These are phyloP conservation scores for Drosophila elegans DNA, from an alignment of 1,140 invertebrate genomes.

Conservation along the genomic window DNA sequence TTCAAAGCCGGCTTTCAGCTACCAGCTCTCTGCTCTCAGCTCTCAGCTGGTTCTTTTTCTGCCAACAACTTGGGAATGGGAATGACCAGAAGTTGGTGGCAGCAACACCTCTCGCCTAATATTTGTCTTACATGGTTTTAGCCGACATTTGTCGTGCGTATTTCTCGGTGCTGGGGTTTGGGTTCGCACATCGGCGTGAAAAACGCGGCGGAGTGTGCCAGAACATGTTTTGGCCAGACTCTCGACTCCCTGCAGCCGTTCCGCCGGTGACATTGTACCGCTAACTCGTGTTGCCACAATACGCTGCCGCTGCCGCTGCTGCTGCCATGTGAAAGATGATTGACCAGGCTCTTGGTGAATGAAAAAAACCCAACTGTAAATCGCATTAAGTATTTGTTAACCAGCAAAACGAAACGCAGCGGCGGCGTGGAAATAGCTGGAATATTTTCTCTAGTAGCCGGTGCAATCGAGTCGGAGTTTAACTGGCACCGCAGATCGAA, in stretches of 20 bases:
- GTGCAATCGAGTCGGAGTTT: slow-evolving; percentile 33
- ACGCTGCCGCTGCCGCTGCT: slow-evolving; percentile 30
- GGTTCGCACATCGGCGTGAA: slow-evolving; percentile 46
- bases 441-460: slow-evolving; percentile 52
- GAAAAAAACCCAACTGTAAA: slow-evolving; percentile 60
- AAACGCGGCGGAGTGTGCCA: slow-evolving; percentile 49
- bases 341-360: slow-evolving; percentile 41
- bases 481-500: slow-evolving; percentile 38
- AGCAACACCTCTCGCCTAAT: slow-evolving; percentile 55
- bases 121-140: slow-evolving; percentile 61
- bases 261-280: slow-evolving; percentile 62
- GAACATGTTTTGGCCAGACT: slow-evolving; percentile 57
- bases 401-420: slow-evolving; percentile 56
- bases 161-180: slow-evolving; percentile 18
- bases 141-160: slow-evolving; percentile 60
- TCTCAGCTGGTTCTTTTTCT: slow-evolving; percentile 45
- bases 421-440: slow-evolving; percentile 52
- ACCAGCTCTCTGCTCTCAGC: slow-evolving; percentile 5
- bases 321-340: slow-evolving; percentile 52
- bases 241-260: slow-evolving; percentile 1
- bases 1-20: slow-evolving; percentile 61
- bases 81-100: slow-evolving; percentile 38
- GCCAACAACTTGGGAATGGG: slow-evolving; percentile 16
- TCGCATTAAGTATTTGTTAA: slow-evolving; percentile 73
- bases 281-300: slow-evolving; percentile 61